Percentiles rank a stretch among this genome's conserved stretches.
Evolutionary conservation across 2,113 vertebrate genomes (phyloP).

Genomic region (Lamprotornis superbus): DNA sequence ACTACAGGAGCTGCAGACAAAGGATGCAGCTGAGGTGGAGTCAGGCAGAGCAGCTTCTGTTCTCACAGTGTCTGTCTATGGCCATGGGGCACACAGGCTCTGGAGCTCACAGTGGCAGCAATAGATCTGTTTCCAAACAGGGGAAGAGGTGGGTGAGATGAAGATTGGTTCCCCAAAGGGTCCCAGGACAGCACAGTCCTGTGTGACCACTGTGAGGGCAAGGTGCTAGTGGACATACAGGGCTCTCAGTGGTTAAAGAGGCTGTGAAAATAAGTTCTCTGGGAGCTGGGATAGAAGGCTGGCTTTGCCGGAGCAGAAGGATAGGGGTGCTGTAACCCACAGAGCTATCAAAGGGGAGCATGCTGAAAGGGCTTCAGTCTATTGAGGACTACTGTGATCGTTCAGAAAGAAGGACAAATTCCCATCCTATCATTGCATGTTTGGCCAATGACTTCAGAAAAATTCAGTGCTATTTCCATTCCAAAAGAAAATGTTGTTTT

Average conservation of each 20-base stretch:
- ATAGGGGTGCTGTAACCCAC: neutral
- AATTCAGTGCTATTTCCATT: neutral
- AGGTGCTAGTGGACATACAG: neutral
- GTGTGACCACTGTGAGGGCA: rapidly evolving
- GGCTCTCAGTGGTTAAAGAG: neutral
- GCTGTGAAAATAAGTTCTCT: neutral
- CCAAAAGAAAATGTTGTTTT: constrained; percentile 7
- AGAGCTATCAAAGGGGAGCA: neutral
- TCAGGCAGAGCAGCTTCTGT: neutral
- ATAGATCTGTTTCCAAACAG: neutral
- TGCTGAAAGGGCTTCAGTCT: rapidly evolving
- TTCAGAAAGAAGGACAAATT: neutral
- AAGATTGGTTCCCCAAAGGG: neutral
- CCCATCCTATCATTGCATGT: neutral
- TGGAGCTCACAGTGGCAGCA: neutral
- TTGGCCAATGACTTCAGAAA: neutral
- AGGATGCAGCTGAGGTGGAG: neutral
- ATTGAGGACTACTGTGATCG: neutral
- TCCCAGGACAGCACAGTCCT: neutral
- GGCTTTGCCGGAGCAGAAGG: neutral
- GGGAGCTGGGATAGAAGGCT: neutral
- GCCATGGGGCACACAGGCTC: rapidly evolving
- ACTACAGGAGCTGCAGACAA: neutral
- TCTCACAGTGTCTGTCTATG: neutral
- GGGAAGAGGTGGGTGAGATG: neutral